Evolutionary conservation across 1,140 invertebrate genomes (phyloP), one percentile per base, ranked within the genome.

Genomic region (Ruditapes philippinarum): DNA sequence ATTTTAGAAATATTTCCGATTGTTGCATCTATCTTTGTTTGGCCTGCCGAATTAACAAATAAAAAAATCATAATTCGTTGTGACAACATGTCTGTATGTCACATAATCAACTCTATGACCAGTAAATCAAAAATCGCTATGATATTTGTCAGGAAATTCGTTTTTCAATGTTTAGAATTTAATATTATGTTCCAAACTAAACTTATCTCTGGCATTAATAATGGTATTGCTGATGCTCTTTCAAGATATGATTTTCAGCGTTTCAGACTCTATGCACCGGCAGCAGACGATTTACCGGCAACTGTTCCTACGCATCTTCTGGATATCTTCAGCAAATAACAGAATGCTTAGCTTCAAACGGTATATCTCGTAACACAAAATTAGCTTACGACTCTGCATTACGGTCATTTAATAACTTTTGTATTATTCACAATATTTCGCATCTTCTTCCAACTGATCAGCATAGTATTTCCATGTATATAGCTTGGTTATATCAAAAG

Each of bases 1-100:
- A 9, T 90, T 33, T 62, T 90, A 31, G 76, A 82, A 65, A 42
- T 90, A 14, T 74, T 88, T 11, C 89, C 84, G 12, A 82, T 88
- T 28, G 79, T 88, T 1, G 51, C 79, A 31, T 28, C 79, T 2
- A 36, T 89, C 28, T 36, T 36, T 14, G 25, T 82, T 19, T 83
- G 80, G 68, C 25, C 22, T 11, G 14, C 62, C 0, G 1, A 25
- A 5, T 25, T 81, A 45, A 38, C 7, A 62, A 42, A 65, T n/a
- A 81, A 81, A 25, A 81, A 62, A 42, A 81, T 81, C 7, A 2
- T 38, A 31, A 62, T 62, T 25, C 54, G 49, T 5, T 81, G 79
- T 62, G 54, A 62, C 36, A 81, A 81, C 54, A 28, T 51, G 51
- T 49, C 74, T 31, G 74, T 78, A 4, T 38, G 33, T 12, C 25